A percentile compares a stretch with the other conserved stretches of the same genome.
These are phyloP conservation scores for Botrylloides violaceus DNA, from an alignment of 23 tunicate genomes.

Conservation along the genomic window DNA sequence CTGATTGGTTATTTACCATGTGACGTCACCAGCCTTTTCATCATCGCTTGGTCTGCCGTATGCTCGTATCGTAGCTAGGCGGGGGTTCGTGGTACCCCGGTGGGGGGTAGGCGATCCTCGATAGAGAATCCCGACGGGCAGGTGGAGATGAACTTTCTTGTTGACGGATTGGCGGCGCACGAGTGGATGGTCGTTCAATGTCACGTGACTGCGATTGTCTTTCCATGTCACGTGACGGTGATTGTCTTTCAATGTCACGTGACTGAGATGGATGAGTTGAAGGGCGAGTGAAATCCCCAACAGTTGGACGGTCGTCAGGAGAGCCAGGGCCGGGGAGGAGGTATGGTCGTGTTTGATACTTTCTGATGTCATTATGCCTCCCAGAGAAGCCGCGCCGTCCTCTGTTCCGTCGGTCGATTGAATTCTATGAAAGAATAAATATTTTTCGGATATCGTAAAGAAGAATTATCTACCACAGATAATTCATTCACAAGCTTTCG, in stretches of 20 bases:
- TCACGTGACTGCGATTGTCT: no score
- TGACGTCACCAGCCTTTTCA: no score
- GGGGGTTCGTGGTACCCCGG: slow-evolving; percentile 29
- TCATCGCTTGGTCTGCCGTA: no score
- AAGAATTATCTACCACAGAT: no score
- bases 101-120: slow-evolving; percentile 3
- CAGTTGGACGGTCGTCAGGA: slow-evolving; percentile 3
- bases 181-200: not conserved
- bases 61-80: slow-evolving; percentile 21
- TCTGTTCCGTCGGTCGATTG: not conserved
- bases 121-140: not conserved
- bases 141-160: not conserved
- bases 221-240: slow-evolving; percentile 3
- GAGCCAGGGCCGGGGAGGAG: slow-evolving; percentile 4
- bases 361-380: slow-evolving; percentile 11
- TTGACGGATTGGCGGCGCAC: no score
- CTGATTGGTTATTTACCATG: no score
- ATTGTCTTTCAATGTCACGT: not conserved
- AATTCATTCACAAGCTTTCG: no score
- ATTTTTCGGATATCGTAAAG: no score
- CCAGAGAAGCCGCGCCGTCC: slow-evolving; percentile 10
- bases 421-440: not conserved
- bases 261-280: not conserved
- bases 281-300: not conserved
- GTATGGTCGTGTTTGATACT: slow-evolving; percentile 11